A percentile compares a stretch with the other conserved stretches of the same genome.
These are phyloP conservation scores for Rhinogobio ventralis DNA, from an alignment of 2,797 vertebrate genomes.

Conservation along the genomic window DNA sequence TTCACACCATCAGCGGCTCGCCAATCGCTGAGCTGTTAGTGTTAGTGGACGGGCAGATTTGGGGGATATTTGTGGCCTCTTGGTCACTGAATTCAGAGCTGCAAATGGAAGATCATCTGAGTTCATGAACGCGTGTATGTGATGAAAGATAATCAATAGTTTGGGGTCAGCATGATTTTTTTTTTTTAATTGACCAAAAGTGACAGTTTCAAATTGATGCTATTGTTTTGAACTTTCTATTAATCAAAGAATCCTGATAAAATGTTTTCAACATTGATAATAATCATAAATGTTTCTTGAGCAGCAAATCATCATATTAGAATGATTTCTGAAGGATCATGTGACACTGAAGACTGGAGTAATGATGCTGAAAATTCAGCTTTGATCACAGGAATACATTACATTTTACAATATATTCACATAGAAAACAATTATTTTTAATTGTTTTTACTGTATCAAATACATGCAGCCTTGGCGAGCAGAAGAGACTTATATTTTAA, in stretches of 20 bases:
- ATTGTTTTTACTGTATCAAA: too few species aligned
- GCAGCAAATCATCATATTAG: too few species aligned
- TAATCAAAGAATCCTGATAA: too few species aligned
- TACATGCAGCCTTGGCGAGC: too few species aligned
- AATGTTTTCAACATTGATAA: too few species aligned
- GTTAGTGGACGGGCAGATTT: neutral
- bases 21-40: slow-evolving; percentile 62
- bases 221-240: too few species aligned
- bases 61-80: neutral
- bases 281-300: too few species aligned
- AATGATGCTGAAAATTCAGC: neutral
- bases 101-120: neutral
- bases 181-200: neutral
- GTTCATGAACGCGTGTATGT: neutral
- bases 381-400: neutral
- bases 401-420: neutral
- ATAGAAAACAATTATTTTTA: neutral
- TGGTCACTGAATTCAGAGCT: neutral
- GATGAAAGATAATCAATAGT: neutral
- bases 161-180: neutral
- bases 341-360: too few species aligned
- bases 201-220: neutral
- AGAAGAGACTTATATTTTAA: neutral
- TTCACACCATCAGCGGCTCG: slow-evolving; percentile 70
- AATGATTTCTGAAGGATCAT: too few species aligned